Evolutionary conservation across 2,113 vertebrate genomes (phyloP).

Genomic region (Aleadryas rufinucha): DNA sequence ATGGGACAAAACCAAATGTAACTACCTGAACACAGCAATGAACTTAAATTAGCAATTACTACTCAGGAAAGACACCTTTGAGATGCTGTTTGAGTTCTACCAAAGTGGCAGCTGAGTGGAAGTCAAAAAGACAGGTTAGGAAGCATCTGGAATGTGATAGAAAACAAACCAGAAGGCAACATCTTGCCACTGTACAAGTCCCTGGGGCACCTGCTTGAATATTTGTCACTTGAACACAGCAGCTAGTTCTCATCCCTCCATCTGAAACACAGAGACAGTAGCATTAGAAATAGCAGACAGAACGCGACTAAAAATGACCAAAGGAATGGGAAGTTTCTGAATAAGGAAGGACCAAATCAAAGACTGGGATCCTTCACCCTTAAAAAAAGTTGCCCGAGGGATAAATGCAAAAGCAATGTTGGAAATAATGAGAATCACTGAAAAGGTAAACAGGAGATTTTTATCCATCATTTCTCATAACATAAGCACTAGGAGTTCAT

Average conservation of each 20-base stretch:
- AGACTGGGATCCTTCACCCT: not conserved
- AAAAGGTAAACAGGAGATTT: not conserved
- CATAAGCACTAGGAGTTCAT: not conserved
- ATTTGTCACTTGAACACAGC: not conserved
- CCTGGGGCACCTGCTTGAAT: not conserved
- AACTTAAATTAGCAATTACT: not conserved
- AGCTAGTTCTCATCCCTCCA: not conserved
- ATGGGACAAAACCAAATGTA: not conserved
- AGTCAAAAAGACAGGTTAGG: not conserved
- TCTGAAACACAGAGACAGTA: not conserved
- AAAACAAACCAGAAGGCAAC: not conserved
- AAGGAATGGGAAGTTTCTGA: not conserved
- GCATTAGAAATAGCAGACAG: not conserved
- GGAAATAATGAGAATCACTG: not conserved
- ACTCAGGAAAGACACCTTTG: not conserved
- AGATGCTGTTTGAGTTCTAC: not conserved
- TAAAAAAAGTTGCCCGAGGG: not conserved
- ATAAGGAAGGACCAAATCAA: not conserved
- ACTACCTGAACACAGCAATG: not conserved
- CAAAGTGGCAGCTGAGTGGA: not conserved
- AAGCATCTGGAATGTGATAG: not conserved
- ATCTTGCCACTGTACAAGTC: not conserved
- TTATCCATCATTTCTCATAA: not conserved
- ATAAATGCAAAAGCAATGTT: not conserved
- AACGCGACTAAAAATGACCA: not conserved